Base-by-base conservation (phyloP, 2,113 vertebrate genomes). In the Motacilla tschutschensis region DNA sequence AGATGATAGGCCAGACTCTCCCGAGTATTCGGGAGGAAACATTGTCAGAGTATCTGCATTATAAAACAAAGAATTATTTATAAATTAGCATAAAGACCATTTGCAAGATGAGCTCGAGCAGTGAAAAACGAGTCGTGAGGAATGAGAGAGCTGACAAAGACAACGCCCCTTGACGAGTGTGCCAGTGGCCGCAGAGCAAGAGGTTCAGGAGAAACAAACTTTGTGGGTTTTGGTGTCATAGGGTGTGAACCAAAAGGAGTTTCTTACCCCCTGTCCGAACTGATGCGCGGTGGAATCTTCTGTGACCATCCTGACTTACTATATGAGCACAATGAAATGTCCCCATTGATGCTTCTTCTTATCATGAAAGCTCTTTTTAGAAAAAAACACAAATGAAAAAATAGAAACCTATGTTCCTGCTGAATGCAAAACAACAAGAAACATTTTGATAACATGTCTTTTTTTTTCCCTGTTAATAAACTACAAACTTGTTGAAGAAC, bases 41-140 rank as follows among this genome's bases (percentile, higher is more conserved):
- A 97, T 99, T 67, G 98, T 99, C 87, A 96, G 98, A 95, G 98
- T 99, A 88, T 99, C 99, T 14, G 98, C 98, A 38, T 98, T 99
- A 97, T 99, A 98, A 97, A 96, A 95, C 72, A 88, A 54, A 71
- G 76, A 94, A 57, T 94, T 89, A 92, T 93, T 93, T 92, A 87
- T 93, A 90, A 92, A 92, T 93, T 77, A 82, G 62, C 90, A 91
- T 82, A 88, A 89, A 88, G 92, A 95, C 94, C 91, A 93, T 91
- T 92, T 89, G 89, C 67, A 94, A 95, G 84, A 53, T 88, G 89
- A 95, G 77, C 77, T 89, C 79, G 8, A 85, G 91, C 89, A 82
- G 57, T 74, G 93, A 85, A 64, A 83, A 92, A 85, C 6, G 33
- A 91, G 93, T 91, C n/a, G 8, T 31, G 40, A 96, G 95, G 92